Evolutionary conservation across 2,888 invertebrate genomes (phyloP).

Genomic region (Notocelia uddmanniana): DNA sequence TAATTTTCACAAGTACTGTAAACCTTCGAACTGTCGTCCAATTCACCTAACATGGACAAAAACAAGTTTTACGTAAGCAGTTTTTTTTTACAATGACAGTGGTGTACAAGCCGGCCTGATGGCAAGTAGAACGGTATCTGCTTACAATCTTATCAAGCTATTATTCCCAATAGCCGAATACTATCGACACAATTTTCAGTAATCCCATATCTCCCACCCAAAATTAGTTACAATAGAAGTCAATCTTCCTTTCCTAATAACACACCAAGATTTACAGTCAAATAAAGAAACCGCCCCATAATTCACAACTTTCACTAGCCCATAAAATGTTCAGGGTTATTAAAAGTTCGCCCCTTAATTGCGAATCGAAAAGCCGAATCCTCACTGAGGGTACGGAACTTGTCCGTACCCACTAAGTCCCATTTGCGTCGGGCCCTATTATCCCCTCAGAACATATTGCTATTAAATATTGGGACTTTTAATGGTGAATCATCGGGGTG

Average conservation of each 20-base stretch:
- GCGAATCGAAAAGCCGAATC: constrained; percentile 70
- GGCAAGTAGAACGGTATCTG: no score
- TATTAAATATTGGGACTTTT: constrained; percentile 75
- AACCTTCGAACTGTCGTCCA: no score
- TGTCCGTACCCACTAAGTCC: constrained; percentile 66
- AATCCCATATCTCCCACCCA: no score
- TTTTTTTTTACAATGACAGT: no score
- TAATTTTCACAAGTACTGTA: neutral
- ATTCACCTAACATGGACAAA: no score
- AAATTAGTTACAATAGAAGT: neutral
- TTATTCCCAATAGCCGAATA: no score
- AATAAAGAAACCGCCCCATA: constrained; percentile 40
- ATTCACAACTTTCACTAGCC: constrained; percentile 42
- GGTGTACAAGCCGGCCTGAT: no score
- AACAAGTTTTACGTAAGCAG: no score
- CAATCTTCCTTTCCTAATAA: constrained; percentile 22
- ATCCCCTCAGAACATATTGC: constrained; percentile 77
- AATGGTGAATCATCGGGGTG: constrained; percentile 70
- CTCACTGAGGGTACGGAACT: constrained; percentile 60
- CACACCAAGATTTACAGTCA: constrained; percentile 41
- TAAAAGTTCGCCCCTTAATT: constrained; percentile 80
- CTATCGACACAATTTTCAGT: no score
- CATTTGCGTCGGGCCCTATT: constrained; percentile 76
- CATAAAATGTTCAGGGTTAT: constrained; percentile 64
- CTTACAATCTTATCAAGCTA: no score